These are phyloP conservation scores for Atta colombica DNA, from an alignment of 1,140 invertebrate species.

Conservation along the genomic window DNA sequence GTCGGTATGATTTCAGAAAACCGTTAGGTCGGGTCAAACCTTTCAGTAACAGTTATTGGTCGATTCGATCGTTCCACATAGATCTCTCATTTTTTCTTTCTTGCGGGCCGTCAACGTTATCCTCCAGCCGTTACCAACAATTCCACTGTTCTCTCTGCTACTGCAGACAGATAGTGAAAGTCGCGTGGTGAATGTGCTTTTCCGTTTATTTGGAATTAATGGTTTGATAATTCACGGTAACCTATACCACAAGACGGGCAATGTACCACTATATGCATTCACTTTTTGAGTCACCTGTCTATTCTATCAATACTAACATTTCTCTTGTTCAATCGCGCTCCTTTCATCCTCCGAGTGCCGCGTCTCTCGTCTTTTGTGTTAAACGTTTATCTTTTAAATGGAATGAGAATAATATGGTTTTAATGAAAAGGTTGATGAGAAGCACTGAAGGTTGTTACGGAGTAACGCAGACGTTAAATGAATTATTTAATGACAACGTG, in stretches of 20 bases:
- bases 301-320: not conserved
- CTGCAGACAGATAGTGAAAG: constrained; percentile 80
- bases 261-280: constrained; percentile 48
- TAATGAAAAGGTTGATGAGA: not conserved
- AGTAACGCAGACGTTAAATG: constrained; percentile 55
- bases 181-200: constrained; percentile 80
- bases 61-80: not conserved
- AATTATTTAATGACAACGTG: constrained; percentile 58
- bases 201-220: constrained; percentile 76
- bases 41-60: not conserved
- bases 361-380: not conserved
- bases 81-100: constrained; percentile 29
- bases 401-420: not conserved
- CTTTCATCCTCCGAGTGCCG: not conserved
- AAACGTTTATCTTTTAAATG: not conserved
- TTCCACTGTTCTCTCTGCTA: constrained; percentile 79
- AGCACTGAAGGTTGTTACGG: not conserved
- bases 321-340: not conserved
- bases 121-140: constrained; percentile 51
- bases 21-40: not conserved
- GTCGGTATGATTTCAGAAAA: not conserved
- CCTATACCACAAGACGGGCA: constrained; percentile 21
- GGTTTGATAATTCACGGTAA: constrained; percentile 69
- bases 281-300: constrained; percentile 47
- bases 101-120: constrained; percentile 10